Percentiles rank a stretch among this genome's conserved stretches.
phyloP scores from a whole-genome alignment of 2,888 invertebrate genomes.

The Gryllus longicercus region DNA sequence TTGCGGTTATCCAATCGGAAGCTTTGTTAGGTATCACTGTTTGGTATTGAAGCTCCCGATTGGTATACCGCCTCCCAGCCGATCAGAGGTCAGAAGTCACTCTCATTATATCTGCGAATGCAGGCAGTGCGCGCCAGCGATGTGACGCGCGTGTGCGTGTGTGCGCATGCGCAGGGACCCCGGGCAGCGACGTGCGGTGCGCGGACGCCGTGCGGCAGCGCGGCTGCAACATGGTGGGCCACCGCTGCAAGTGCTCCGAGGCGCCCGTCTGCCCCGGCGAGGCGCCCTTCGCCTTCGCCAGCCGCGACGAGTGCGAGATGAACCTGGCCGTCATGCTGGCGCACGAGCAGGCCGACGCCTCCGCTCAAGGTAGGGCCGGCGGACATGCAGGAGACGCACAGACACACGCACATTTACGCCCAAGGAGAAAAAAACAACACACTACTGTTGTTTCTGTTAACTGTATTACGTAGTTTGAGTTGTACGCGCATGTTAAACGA shows the following conservation, averaged over 20 bases:
- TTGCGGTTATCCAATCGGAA: no score
- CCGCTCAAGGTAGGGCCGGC: neutral
- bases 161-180: constrained; percentile 27
- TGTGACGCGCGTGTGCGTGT: neutral
- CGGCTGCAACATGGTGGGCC: constrained; percentile 41
- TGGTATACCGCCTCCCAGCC: no score
- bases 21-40: no score
- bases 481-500: constrained; percentile 38
- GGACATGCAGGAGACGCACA: constrained; percentile 17
- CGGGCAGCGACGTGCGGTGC: constrained; percentile 33
- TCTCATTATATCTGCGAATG: no score
- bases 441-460: constrained; percentile 41
- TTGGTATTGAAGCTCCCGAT: no score
- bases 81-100: no score
- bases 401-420: constrained; percentile 33
- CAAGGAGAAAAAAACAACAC: constrained; percentile 40
- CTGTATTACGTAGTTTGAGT: constrained; percentile 42
- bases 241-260: constrained; percentile 41
- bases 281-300: constrained; percentile 42
- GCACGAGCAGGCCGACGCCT: constrained; percentile 37
- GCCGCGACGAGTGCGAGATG: constrained; percentile 42
- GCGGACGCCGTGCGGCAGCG: constrained; percentile 31
- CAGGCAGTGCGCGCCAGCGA: no score
- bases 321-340: constrained; percentile 41
- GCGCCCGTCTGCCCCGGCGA: constrained; percentile 42